These are phyloP conservation scores for Periophthalmodon schlosseri DNA, from an alignment of 2,113 vertebrate genomes.

Conservation along the genomic window DNA sequence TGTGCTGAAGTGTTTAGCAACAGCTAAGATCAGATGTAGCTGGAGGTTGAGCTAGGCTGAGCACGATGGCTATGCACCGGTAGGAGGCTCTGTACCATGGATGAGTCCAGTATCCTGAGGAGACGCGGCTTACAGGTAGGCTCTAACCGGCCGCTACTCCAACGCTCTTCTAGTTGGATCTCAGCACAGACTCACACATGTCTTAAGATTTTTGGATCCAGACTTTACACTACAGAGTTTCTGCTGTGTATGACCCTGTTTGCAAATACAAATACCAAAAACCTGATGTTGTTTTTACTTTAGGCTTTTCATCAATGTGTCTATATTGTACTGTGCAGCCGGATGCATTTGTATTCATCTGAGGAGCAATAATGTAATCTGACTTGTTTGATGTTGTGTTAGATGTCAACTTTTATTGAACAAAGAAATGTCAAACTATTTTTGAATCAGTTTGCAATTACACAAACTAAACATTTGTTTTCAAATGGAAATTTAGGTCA, in stretches of 20 bases:
- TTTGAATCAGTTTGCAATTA: background rate
- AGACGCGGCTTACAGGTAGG: conserved; percentile 94
- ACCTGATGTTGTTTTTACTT: background rate
- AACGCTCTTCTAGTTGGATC: conserved; percentile 3
- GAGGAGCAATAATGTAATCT: background rate
- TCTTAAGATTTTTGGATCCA: conserved; percentile 62
- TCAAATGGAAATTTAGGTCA: background rate
- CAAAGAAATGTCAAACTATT: too few relatives aligned
- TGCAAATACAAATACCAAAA: background rate
- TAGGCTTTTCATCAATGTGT: background rate
- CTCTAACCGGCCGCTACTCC: conserved; percentile 6
- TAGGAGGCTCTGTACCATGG: conserved; percentile 82
- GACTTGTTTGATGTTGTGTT: background rate
- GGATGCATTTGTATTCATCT: background rate
- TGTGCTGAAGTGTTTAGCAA: conserved; percentile 93
- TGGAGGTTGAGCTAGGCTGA: conserved; percentile 72
- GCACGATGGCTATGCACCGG: conserved; percentile 81
- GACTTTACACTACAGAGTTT: conserved; percentile 41
- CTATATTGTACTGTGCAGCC: background rate
- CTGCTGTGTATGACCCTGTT: conserved; percentile 12
- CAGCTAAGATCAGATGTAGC: conserved; percentile 87
- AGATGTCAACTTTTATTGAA: background rate
- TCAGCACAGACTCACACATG: conserved; percentile 27
- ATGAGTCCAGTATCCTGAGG: conserved; percentile 92
- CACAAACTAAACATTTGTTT: background rate